Conservation (phyloP, 2,888 invertebrate species). For the Galerucella pusilla region DNA sequence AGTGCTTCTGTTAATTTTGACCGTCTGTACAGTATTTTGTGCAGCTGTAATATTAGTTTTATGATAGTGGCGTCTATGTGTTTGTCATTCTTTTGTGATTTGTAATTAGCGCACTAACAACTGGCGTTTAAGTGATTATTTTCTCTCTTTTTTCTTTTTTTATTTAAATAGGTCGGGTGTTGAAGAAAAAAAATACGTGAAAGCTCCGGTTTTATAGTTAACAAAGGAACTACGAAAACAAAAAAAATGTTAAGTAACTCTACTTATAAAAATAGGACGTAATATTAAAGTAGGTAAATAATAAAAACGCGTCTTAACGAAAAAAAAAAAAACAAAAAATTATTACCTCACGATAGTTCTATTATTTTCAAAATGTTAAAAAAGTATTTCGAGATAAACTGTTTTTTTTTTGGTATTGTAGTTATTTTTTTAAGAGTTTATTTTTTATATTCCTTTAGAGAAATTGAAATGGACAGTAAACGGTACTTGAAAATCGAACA, state of each 20-base stretch:
- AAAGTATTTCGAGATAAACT: constrained; percentile 25
- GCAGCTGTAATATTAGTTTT: background rate
- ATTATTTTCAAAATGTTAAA: constrained; percentile 26
- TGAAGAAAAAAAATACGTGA: constrained; percentile 10
- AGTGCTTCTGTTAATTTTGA: too few relatives aligned
- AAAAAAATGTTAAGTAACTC: constrained; percentile 25
- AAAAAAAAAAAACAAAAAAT: constrained; percentile 20
- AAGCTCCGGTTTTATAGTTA: constrained; percentile 27
- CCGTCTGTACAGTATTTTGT: background rate
- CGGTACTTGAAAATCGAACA: background rate
- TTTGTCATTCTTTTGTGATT: constrained; percentile 18
- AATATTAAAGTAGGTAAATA: constrained; percentile 28
- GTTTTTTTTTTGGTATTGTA: constrained; percentile 23
- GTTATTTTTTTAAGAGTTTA: constrained; percentile 28
- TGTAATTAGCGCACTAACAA: constrained; percentile 23
- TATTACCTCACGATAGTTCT: constrained; percentile 36
- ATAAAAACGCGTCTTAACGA: constrained; percentile 30
- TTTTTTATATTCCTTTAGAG: constrained; percentile 22
- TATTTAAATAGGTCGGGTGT: constrained; percentile 29
- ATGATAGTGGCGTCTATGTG: background rate
- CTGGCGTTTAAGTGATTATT: constrained; percentile 32
- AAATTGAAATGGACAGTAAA: background rate
- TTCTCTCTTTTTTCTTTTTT: constrained; percentile 29
- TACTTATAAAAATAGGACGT: constrained; percentile 21
- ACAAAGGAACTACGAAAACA: constrained; percentile 23